Conservation (phyloP, 2,797 vertebrate species). For the Megalops cyprinoides region DNA sequence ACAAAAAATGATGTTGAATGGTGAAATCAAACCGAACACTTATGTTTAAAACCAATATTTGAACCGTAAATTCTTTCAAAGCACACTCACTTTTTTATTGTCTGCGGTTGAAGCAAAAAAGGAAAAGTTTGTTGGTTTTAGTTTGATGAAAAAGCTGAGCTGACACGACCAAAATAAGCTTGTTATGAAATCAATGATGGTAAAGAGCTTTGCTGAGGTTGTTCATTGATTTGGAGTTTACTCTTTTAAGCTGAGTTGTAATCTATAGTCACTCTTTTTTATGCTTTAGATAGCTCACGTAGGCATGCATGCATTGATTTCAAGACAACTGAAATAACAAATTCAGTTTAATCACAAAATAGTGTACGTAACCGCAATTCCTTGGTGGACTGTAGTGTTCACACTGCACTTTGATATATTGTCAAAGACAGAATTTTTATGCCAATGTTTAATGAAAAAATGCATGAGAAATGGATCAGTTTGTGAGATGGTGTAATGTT, state of each 20-base stretch:
- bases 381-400: too few relatives aligned
- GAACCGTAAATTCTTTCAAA: slow-evolving; percentile 17
- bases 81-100: slow-evolving; percentile 10
- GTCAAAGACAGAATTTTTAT: too few relatives aligned
- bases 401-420: too few relatives aligned
- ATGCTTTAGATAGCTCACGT: background rate
- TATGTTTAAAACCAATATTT: too few relatives aligned
- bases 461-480: too few relatives aligned
- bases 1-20: too few relatives aligned
- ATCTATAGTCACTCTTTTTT: slow-evolving; percentile 32
- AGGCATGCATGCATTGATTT: background rate
- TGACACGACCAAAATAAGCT: slow-evolving; percentile 26
- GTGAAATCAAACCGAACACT: too few relatives aligned
- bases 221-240: slow-evolving; percentile 23
- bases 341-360: too few relatives aligned
- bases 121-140: background rate
- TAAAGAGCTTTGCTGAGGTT: slow-evolving; percentile 28
- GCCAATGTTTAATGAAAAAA: too few relatives aligned
- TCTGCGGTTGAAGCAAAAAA: background rate
- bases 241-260: slow-evolving; percentile 34
- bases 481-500: too few relatives aligned
- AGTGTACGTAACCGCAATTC: too few relatives aligned
- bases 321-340: background rate
- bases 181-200: slow-evolving; percentile 42
- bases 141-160: slow-evolving; percentile 8